Conservation (phyloP, 2,113 vertebrate genomes). For the Rhombomys opimus region DNA sequence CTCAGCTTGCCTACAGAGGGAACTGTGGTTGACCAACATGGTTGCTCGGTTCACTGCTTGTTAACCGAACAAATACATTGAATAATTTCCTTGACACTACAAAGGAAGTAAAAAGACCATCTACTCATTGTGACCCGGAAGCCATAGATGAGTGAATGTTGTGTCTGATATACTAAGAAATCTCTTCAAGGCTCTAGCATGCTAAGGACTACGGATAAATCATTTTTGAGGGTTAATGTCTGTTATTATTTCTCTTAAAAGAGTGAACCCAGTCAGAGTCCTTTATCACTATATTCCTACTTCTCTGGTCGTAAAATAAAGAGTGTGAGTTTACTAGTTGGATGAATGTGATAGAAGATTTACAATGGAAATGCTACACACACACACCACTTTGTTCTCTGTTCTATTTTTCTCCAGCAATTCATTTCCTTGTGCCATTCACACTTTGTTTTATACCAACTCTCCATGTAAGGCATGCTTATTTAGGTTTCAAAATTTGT, state of each 20-base stretch:
- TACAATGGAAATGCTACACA: not conserved
- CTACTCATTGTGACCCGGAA: not conserved
- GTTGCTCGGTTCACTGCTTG: not conserved
- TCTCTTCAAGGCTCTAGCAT: not conserved
- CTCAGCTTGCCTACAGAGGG: not conserved
- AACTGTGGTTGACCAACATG: not conserved
- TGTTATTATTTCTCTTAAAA: not conserved
- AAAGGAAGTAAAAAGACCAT: not conserved
- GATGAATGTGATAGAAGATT: not conserved
- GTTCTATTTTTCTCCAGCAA: not conserved
- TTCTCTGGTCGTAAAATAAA: not conserved
- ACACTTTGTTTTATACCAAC: not conserved
- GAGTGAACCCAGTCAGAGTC: not conserved
- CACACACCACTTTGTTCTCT: not conserved
- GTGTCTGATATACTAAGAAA: not conserved
- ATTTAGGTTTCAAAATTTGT: constrained; percentile 5
- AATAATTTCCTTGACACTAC: no score
- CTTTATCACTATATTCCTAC: not conserved
- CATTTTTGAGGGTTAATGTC: not conserved
- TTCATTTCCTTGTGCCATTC: not conserved
- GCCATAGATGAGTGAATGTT: not conserved
- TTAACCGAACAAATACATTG: not conserved
- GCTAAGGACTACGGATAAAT: not conserved
- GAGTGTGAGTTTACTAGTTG: not conserved
- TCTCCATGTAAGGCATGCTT: not conserved